Percentiles rank a stretch among this genome's conserved stretches.
These are phyloP conservation scores for Caerostris extrusa DNA, from an alignment of 1,140 invertebrate genomes.

Conservation along the genomic window DNA sequence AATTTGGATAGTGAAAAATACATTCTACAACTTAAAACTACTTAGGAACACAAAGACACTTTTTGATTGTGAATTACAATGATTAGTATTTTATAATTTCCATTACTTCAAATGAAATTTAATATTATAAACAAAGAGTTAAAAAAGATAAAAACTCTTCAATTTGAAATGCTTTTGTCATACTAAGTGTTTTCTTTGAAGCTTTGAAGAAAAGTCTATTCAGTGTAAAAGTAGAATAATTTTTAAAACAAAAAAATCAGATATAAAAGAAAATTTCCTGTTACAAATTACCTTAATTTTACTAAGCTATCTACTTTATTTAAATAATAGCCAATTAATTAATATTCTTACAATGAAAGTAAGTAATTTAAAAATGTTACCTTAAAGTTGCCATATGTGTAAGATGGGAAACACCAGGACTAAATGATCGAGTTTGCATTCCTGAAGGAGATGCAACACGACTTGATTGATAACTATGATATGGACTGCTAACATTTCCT, in stretches of 20 bases:
- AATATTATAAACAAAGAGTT: too few species aligned
- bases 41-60: too few species aligned
- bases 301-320: neutral
- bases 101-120: too few species aligned
- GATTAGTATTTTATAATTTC: too few species aligned
- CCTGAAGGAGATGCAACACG: slow-evolving; percentile 61
- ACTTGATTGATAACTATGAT: slow-evolving; percentile 53
- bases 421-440: slow-evolving; percentile 30
- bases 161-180: too few species aligned
- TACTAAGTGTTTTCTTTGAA: too few species aligned
- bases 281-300: neutral
- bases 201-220: too few species aligned
- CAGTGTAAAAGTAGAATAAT: too few species aligned
- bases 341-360: neutral
- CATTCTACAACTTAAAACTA: too few species aligned
- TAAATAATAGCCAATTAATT: neutral
- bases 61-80: too few species aligned
- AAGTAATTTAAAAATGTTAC: slow-evolving; percentile 46
- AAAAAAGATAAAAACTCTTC: too few species aligned
- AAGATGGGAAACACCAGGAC: slow-evolving; percentile 60
- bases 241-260: too few species aligned
- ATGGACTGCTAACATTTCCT: slow-evolving; percentile 45
- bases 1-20: neutral
- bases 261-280: neutral
- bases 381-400: slow-evolving; percentile 78